phyloP scores from a whole-genome alignment of 2,797 vertebrate species.

The Monodelphis domestica region DNA sequence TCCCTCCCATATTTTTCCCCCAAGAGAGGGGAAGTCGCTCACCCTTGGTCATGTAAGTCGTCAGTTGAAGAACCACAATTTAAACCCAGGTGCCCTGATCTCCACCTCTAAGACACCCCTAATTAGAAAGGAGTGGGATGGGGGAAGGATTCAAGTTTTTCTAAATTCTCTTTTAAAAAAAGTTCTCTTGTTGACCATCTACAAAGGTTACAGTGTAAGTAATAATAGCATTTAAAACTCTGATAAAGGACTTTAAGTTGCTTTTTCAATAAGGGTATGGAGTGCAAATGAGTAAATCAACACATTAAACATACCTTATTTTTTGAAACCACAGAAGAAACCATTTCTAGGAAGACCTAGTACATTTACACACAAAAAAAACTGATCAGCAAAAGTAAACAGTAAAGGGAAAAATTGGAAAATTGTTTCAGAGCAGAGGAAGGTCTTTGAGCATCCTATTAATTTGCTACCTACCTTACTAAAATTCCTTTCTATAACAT shows the following conservation, averaged over 20 bases:
- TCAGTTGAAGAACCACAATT: background rate
- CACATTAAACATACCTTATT: background rate
- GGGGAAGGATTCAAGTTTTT: background rate
- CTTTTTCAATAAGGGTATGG: background rate
- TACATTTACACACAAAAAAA: background rate
- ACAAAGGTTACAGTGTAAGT: background rate
- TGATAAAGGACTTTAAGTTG: background rate
- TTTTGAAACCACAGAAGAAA: background rate
- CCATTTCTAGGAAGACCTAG: background rate
- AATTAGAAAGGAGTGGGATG: background rate
- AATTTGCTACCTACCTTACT: background rate
- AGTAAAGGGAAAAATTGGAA: background rate
- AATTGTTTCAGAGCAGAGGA: background rate
- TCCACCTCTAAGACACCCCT: background rate
- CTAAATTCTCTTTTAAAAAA: background rate
- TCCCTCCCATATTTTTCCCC: background rate
- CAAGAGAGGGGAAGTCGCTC: background rate
- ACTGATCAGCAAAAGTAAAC: background rate
- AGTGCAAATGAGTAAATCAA: background rate
- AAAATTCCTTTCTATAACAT: background rate
- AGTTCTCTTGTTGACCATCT: background rate
- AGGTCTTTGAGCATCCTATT: background rate
- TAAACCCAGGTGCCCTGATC: background rate
- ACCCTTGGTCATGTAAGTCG: background rate
- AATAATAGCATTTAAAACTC: background rate